Evolutionary conservation across 2,888 invertebrate species (phyloP), one percentile per base, ranked within the genome.

Genomic region (Temnothorax unifasciatus): DNA sequence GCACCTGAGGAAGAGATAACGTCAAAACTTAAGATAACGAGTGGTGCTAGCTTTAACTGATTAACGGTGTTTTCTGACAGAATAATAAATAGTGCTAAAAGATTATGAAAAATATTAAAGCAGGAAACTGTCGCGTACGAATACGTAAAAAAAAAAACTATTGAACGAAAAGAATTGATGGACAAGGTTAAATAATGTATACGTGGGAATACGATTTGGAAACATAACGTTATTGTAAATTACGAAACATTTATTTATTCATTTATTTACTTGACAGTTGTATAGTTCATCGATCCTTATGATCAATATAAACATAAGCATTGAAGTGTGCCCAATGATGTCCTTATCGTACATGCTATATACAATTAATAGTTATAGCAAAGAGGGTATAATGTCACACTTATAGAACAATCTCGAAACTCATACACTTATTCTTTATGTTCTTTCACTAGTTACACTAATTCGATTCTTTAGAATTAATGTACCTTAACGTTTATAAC

Each of bases 221-320:
- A 86, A 87, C 88, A 88, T 87, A 79, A 73, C 68, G 52, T 90
- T 89, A 87, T 90, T 88, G 88, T 90, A 92, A 93, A 92, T 92
- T 92, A 94, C 91, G 91, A 93, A 93, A 92, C 92, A 92, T 92
- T 92, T 92, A 93, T 93, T 93, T 91, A 91, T 89, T 91, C 90
- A 91, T 93, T 93, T 92, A 92, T 93, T 92, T 92, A 92, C 88
- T 90, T 92, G 91, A 92, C 92, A 91, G 92, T 91, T 92, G 92
- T 93, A 92, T 77, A 77, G 90, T 92, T 93, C 83, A 92, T 92
- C 92, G 91, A 86, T 90, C 87, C 89, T 88, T 88, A 92, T 90
- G 89, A 91, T 93, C 92, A 91, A 93, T 94, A 94, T 93, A 94
- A 94, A 94, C 93, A 92, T 92, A 93, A 93, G 92, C 91, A 93